Base-by-base conservation (phyloP, 2,888 invertebrate species). In the Cerastis leucographa region DNA sequence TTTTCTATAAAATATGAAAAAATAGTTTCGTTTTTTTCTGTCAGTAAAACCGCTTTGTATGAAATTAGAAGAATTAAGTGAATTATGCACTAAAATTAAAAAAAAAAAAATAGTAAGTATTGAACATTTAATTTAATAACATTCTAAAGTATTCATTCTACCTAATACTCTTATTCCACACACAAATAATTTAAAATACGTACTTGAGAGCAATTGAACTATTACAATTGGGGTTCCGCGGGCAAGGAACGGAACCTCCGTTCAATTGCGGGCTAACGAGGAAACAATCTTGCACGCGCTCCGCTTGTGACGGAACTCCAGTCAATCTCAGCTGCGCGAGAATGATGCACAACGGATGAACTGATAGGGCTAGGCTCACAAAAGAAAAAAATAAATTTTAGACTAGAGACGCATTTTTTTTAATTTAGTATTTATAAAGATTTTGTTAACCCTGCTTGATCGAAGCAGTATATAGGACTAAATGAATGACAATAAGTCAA, bases 261-360 rank as follows among this genome's bases (percentile, higher is more conserved):
- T 91, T 91, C 94, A 96, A 96, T 96, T 96, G 96, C 89, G 90
- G 86, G 91, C 92, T 96, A 96, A 96, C 94, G 95, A 96, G 96
- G 96, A 96, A 96, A 96, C 96, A 96, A 96, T 96, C 96, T 96
- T 96, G 96, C 93, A 95, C 96, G 96, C 96, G 96, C 92, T 92
- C 94, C 96, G 95, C 93, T 96, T 96, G 93, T 90, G 92, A 92
- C 94, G 94, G 95, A 94, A 95, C 95, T 92, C 94, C 92, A 93
- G 93, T 92, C 96, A 95, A 96, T 96, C 96, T 95, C 95, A 90
- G 92, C 92, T 74, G 74, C 71, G 84, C 67, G 59, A 71, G 76
- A 75, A 76, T 80, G 74, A 81, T 69, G 72, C 76, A 71, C 79
- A 79, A 62, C 86, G 78, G 71, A 74, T 61, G 71, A 69, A 75